These are phyloP conservation scores for Parasteatoda tepidariorum DNA, from an alignment of 1,140 invertebrate species.

Conservation along the genomic window DNA sequence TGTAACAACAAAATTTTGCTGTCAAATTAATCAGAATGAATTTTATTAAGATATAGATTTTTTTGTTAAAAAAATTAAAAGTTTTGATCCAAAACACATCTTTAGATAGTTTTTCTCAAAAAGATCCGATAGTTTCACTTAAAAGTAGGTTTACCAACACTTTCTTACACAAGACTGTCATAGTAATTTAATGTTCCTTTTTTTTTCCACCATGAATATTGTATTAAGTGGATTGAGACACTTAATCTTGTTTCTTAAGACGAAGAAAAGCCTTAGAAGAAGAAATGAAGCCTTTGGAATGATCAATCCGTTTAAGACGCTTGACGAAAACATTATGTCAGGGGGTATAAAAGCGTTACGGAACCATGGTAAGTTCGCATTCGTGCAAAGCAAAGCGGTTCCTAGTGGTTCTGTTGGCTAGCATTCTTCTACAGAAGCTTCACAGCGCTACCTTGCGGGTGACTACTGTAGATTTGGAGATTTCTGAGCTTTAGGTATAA, in stretches of 20 bases:
- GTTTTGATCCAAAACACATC: too few relatives aligned
- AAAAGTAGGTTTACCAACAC: too few relatives aligned
- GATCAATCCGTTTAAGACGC: slow-evolving; percentile 29
- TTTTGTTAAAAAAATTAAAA: too few relatives aligned
- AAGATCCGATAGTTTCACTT: too few relatives aligned
- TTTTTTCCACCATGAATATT: neutral
- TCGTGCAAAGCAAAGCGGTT: slow-evolving; percentile 60
- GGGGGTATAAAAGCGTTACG: neutral
- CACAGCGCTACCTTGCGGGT: slow-evolving; percentile 57
- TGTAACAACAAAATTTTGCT: too few relatives aligned
- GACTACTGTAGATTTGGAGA: slow-evolving; percentile 47
- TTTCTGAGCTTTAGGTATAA: slow-evolving; percentile 42
- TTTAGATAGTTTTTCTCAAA: too few relatives aligned
- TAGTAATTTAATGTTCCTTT: too few relatives aligned
- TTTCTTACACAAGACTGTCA: too few relatives aligned
- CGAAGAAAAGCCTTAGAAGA: slow-evolving; percentile 40
- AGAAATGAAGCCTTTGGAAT: slow-evolving; percentile 27
- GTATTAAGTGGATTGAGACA: slow-evolving; percentile 33
- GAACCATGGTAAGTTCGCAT: neutral
- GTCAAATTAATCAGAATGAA: too few relatives aligned
- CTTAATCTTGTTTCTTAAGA: slow-evolving; percentile 20
- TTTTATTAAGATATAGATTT: too few relatives aligned
- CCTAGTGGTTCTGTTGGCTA: slow-evolving; percentile 58
- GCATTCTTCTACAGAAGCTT: slow-evolving; percentile 51
- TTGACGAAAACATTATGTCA: neutral